These are phyloP conservation scores for Fistularia commersonii DNA, from an alignment of 2,797 vertebrate species.

Conservation along the genomic window DNA sequence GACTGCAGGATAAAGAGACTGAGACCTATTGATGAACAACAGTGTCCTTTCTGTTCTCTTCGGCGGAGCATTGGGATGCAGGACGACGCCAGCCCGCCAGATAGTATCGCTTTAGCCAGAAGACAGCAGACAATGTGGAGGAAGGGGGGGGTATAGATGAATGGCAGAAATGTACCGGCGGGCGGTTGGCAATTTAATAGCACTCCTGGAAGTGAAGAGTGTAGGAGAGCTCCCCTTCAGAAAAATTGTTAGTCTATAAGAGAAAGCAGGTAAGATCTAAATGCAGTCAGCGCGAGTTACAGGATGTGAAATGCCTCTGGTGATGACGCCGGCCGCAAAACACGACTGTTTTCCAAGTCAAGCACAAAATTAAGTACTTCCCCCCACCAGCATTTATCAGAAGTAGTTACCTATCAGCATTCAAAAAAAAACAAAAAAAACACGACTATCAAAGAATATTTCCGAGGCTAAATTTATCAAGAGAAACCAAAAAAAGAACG, in stretches of 20 bases:
- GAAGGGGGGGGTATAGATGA: slow-evolving; percentile 31
- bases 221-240: too few relatives aligned
- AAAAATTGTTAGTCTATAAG: not conserved
- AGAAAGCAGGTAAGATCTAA: not conserved
- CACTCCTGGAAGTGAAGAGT: too few relatives aligned
- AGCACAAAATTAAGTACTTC: not conserved
- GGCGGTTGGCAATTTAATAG: slow-evolving; percentile 16
- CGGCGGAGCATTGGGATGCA: slow-evolving; percentile 55
- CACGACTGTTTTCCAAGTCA: not conserved
- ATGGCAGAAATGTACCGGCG: slow-evolving; percentile 26
- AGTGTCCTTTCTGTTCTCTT: slow-evolving; percentile 37
- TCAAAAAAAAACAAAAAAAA: too few relatives aligned
- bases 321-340: not conserved
- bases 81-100: slow-evolving; percentile 40
- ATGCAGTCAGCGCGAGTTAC: not conserved
- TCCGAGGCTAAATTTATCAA: too few relatives aligned
- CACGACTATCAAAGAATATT: too few relatives aligned
- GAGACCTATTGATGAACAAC: slow-evolving; percentile 40
- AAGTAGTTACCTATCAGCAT: too few relatives aligned
- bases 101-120: slow-evolving; percentile 57
- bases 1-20: not conserved
- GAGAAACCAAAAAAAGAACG: too few relatives aligned
- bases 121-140: slow-evolving; percentile 43
- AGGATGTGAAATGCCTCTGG: not conserved
- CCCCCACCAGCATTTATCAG: too few relatives aligned